Conservation (phyloP, 2,797 vertebrate species). For the Tolypeutes matacus region DNA sequence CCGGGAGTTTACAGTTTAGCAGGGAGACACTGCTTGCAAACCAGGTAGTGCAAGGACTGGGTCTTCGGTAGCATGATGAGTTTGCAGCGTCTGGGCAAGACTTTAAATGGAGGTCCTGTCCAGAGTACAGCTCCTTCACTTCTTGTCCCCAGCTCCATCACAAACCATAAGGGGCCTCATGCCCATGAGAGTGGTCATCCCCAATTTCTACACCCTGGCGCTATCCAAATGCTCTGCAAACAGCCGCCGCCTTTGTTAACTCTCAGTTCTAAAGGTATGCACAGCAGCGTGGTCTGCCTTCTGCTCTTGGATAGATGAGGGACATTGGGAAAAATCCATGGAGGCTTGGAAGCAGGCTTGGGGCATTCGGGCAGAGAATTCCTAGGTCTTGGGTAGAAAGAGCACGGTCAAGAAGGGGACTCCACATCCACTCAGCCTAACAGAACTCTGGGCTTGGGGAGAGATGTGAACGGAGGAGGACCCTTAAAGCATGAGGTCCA, state of each 20-base stretch:
- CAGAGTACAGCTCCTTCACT: neutral
- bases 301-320: neutral
- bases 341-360: neutral
- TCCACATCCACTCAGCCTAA: neutral
- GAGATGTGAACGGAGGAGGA: neutral
- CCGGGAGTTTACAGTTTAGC: neutral
- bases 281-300: neutral
- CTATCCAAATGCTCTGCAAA: neutral
- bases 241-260: neutral
- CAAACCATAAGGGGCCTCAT: neutral
- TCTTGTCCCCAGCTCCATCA: neutral
- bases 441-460: neutral
- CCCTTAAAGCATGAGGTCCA: neutral
- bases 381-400: neutral
- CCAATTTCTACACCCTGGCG: neutral
- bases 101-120: neutral
- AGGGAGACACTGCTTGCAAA: neutral
- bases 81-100: neutral
- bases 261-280: neutral
- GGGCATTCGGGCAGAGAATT: neutral
- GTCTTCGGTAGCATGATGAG: neutral
- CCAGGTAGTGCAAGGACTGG: neutral
- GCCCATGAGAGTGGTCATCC: neutral
- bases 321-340: neutral
- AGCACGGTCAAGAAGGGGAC: neutral